Evolutionary conservation across 2,113 vertebrate genomes (phyloP).

Genomic region (Dermatemys mawii): DNA sequence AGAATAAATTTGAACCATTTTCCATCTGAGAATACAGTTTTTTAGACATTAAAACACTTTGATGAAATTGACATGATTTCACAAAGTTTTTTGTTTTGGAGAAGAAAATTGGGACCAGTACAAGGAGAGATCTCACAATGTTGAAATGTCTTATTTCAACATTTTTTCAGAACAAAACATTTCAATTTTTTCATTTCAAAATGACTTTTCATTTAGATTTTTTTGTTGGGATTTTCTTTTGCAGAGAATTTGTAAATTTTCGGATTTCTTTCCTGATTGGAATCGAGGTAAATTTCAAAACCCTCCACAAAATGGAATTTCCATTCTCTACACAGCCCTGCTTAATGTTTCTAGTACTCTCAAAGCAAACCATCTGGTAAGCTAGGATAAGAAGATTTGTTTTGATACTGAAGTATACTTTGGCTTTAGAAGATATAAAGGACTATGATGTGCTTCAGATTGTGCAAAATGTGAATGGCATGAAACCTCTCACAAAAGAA

Average conservation of each 20-base stretch:
- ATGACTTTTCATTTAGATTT: background rate
- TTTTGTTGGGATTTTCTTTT: background rate
- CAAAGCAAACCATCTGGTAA: background rate
- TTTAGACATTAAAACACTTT: background rate
- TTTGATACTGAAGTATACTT: background rate
- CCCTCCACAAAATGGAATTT: background rate
- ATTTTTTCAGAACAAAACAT: background rate
- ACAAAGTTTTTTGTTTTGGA: slow-evolving; percentile 2
- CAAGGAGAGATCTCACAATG: background rate
- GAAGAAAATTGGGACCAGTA: background rate
- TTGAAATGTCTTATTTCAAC: background rate
- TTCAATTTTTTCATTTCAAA: background rate
- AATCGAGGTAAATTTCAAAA: background rate
- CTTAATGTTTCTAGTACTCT: background rate
- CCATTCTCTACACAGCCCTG: background rate
- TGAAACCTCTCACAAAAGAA: slow-evolving; percentile 2
- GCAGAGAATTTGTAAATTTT: background rate
- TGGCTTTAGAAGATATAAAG: background rate
- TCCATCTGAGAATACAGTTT: background rate
- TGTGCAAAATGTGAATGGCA: slow-evolving; percentile 21
- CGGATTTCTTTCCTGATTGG: background rate
- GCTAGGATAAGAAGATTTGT: slow-evolving; percentile 37
- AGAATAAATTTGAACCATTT: background rate
- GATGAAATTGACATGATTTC: background rate
- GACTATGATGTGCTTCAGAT: slow-evolving; percentile 37